These are phyloP conservation scores for Falco novaeseelandiae DNA, from an alignment of 2,797 vertebrate species.

Conservation along the genomic window DNA sequence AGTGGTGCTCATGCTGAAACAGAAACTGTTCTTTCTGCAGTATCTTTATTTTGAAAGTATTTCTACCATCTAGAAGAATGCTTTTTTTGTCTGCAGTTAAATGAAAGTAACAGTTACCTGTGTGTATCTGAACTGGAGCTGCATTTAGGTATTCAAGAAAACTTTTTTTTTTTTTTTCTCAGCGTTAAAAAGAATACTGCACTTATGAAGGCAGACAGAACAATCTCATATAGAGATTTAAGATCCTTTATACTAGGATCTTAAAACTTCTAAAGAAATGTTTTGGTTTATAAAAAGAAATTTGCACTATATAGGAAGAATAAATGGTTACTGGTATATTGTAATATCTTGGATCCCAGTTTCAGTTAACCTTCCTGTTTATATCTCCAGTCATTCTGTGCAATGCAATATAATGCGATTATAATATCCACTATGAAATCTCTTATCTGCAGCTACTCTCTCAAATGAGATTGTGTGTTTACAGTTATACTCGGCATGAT, in stretches of 20 bases:
- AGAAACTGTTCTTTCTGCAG: not conserved
- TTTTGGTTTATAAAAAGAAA: not conserved
- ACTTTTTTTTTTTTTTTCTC: not conserved
- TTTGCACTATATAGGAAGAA: not conserved
- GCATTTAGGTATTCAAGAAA: not conserved
- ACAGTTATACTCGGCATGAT: not conserved
- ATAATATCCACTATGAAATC: not conserved
- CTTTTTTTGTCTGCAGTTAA: not conserved
- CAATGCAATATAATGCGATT: not conserved
- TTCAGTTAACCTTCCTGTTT: not conserved
- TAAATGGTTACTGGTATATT: not conserved
- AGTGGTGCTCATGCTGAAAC: not conserved
- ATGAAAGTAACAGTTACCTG: not conserved
- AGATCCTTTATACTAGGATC: not conserved
- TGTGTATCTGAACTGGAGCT: not conserved
- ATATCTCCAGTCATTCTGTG: not conserved
- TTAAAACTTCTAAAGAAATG: not conserved
- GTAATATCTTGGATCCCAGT: not conserved
- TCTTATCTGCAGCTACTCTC: not conserved
- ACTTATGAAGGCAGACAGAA: not conserved
- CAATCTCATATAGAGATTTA: not conserved
- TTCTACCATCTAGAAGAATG: not conserved
- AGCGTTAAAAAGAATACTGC: not conserved
- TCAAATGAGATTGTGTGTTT: not conserved
- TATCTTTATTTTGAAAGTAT: not conserved